phyloP scores from a whole-genome alignment of 2,888 invertebrate species.

The Megamerina dolium region DNA sequence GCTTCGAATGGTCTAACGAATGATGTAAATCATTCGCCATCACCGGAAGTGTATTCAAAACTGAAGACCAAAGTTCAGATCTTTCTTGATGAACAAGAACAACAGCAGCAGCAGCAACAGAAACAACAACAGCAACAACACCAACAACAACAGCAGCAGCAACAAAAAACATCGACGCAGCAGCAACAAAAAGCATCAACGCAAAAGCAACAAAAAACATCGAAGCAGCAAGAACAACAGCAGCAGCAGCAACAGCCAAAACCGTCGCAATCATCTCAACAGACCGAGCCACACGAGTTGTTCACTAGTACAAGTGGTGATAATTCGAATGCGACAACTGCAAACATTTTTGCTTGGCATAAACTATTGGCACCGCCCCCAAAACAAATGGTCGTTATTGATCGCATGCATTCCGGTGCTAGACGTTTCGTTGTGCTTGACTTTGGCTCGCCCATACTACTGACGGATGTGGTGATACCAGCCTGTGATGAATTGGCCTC shows the following conservation, averaged over 20 bases:
- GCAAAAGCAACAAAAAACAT: constrained; percentile 4
- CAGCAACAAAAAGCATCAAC: constrained; percentile 2
- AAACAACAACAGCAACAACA: no score
- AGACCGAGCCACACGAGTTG: no score
- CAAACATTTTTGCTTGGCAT: constrained; percentile 60
- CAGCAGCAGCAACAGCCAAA: constrained; percentile 19
- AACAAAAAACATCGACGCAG: constrained; percentile 20
- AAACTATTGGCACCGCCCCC: constrained; percentile 73
- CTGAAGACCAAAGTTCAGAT: no score
- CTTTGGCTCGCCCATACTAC: constrained; percentile 77
- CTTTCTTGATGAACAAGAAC: no score
- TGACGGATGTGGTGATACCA: constrained; percentile 81
- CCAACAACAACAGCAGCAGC: constrained; percentile 18
- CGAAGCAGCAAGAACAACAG: constrained; percentile 1
- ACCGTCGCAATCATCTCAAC: no score
- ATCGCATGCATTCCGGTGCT: constrained; percentile 90
- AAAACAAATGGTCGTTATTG: constrained; percentile 81
- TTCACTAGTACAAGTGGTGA: no score
- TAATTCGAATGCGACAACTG: constrained; percentile 22
- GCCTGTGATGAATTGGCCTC: constrained; percentile 77
- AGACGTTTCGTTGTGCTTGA: constrained; percentile 87
- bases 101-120: no score
- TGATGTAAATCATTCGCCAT: no score
- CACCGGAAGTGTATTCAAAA: no score
- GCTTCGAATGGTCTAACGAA: no score